Evolutionary conservation across 2,113 vertebrate genomes (phyloP).

Genomic region (Meriones unguiculatus): DNA sequence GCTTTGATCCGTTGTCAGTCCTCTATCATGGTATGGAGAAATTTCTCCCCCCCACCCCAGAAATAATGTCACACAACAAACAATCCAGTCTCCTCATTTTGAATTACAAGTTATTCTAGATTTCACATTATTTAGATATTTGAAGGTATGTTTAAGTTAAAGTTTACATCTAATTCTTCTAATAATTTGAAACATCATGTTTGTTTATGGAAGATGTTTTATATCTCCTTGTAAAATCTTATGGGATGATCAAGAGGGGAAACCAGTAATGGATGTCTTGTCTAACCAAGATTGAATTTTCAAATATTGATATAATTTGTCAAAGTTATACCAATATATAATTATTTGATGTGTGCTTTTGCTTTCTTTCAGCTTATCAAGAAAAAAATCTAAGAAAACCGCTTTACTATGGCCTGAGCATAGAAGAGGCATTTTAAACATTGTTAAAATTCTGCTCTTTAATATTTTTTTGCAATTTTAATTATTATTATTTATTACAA

Average conservation of each 20-base stretch:
- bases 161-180: not conserved
- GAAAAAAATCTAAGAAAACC: not conserved
- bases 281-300: not conserved
- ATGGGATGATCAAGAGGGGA: not conserved
- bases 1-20: not conserved
- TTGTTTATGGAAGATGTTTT: not conserved
- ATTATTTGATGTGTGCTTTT: not conserved
- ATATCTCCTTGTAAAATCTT: not conserved
- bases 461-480: too few relatives aligned
- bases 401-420: not conserved
- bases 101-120: not conserved
- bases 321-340: not conserved
- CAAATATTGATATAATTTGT: not conserved
- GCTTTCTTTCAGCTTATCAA: not conserved
- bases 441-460: not conserved
- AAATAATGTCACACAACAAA: not conserved
- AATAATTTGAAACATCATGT: not conserved
- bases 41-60: too few relatives aligned
- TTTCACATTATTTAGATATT: not conserved
- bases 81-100: not conserved
- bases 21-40: not conserved
- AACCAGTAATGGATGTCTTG: not conserved
- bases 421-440: not conserved
- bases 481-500: too few relatives aligned
- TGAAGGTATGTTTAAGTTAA: not conserved